Conservation (phyloP, 2,888 invertebrate species). For the Acanthosepion pharaonis region DNA sequence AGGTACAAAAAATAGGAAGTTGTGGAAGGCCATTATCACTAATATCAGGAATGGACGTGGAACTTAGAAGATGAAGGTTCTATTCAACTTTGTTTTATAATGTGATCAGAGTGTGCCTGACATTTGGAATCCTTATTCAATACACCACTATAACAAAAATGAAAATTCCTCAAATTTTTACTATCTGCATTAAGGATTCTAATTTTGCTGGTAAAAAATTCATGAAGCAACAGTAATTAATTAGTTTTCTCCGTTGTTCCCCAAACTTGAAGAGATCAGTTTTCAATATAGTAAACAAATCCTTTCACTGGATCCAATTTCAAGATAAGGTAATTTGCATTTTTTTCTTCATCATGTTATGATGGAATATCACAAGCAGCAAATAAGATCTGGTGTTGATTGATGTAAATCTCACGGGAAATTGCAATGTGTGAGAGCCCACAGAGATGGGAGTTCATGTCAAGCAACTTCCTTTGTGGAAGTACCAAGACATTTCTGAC, state of each 20-base stretch:
- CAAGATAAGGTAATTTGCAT: neutral
- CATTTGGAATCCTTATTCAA: no score
- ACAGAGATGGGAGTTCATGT: neutral
- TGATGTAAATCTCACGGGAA: slow-evolving; percentile 9
- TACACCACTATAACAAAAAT: no score
- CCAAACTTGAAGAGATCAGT: neutral
- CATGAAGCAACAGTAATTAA: slow-evolving; percentile 33
- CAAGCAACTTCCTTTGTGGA: neutral
- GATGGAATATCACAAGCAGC: neutral
- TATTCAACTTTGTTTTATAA: no score
- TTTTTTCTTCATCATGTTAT: neutral
- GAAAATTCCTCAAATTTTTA: neutral
- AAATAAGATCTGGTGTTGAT: slow-evolving; percentile 33
- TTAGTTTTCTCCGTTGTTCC: neutral
- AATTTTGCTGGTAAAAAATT: neutral
- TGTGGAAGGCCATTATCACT: no score
- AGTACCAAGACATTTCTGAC: neutral
- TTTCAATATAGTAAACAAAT: slow-evolving; percentile 22
- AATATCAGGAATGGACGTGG: no score
- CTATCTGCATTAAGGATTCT: neutral
- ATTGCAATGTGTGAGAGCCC: slow-evolving; percentile 20
- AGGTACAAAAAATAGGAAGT: no score
- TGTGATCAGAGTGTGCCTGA: no score
- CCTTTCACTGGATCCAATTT: neutral
- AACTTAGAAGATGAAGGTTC: no score